A percentile compares a stretch with the other conserved stretches of the same genome.
Evolutionary conservation across 2,888 invertebrate genomes (phyloP).

Genomic region (Campopleginae sp.): DNA sequence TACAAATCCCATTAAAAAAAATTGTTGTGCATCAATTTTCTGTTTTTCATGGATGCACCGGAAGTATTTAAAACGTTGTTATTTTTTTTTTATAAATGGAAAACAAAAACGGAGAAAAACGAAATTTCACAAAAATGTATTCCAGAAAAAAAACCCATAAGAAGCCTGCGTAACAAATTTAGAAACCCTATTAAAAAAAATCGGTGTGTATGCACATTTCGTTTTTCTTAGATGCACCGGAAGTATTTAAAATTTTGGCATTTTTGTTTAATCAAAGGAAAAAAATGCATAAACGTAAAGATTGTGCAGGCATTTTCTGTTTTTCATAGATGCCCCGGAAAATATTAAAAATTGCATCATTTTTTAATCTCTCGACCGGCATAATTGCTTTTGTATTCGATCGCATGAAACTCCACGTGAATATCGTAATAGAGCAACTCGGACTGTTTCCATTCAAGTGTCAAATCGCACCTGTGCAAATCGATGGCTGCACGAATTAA

Average conservation of each 20-base stretch:
- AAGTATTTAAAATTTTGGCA: neutral
- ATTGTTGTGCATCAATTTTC: neutral
- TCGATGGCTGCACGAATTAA: conserved; percentile 54
- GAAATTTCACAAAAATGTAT: neutral
- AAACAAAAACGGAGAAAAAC: no score
- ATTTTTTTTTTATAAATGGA: no score
- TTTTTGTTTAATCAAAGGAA: no score
- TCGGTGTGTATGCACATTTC: neutral
- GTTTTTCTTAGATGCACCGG: neutral
- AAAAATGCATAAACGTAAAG: no score
- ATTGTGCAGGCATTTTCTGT: neutral
- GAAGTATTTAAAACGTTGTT: neutral
- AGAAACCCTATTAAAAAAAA: neutral
- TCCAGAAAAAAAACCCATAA: neutral
- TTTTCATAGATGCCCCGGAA: neutral
- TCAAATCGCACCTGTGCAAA: conserved; percentile 43
- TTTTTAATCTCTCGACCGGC: neutral
- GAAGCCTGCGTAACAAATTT: neutral
- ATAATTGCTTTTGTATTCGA: neutral
- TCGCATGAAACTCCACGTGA: conserved; percentile 32
- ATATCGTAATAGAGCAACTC: conserved; percentile 40
- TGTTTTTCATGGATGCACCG: neutral
- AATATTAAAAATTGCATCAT: neutral
- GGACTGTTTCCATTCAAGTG: conserved; percentile 33
- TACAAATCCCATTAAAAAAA: neutral